Evolutionary conservation across 1,140 invertebrate species (phyloP).

Genomic region (Brachionus rubens): DNA sequence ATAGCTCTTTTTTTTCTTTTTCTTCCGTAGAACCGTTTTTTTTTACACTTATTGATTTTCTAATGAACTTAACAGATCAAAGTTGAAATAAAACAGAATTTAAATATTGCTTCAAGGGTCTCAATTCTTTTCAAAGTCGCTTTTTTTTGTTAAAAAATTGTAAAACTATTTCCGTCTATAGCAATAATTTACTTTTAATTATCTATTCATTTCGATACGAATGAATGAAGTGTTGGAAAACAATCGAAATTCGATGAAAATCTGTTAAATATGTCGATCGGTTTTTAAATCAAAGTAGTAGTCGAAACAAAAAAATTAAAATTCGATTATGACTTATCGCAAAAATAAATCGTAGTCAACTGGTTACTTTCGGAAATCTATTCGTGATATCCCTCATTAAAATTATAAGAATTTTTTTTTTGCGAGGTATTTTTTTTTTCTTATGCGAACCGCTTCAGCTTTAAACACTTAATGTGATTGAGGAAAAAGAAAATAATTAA

Average conservation of each 20-base stretch:
- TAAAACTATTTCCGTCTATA: constrained; percentile 1
- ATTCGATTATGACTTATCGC: constrained; percentile 15
- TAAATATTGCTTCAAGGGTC: no score
- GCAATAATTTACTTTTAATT: constrained; percentile 34
- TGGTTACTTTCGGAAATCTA: neutral
- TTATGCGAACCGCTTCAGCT: constrained; percentile 1
- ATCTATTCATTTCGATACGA: constrained; percentile 24
- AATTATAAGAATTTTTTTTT: neutral
- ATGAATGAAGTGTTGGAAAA: constrained; percentile 33
- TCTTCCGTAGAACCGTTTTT: neutral
- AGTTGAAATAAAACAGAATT: constrained; percentile 31
- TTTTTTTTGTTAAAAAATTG: neutral
- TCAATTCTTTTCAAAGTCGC: no score
- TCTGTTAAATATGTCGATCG: neutral
- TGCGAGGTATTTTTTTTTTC: neutral
- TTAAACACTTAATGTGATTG: neutral
- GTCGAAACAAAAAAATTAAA: constrained; percentile 5
- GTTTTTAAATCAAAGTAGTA: neutral
- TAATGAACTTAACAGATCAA: constrained; percentile 10
- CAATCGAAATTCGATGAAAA: neutral
- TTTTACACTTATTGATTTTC: constrained; percentile 41
- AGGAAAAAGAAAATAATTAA: neutral
- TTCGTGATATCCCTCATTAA: neutral
- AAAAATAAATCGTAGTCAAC: constrained; percentile 30
- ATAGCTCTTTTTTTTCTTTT: neutral